Evolutionary conservation across 2,113 vertebrate species (phyloP).

Genomic region (Anolis carolinensis): DNA sequence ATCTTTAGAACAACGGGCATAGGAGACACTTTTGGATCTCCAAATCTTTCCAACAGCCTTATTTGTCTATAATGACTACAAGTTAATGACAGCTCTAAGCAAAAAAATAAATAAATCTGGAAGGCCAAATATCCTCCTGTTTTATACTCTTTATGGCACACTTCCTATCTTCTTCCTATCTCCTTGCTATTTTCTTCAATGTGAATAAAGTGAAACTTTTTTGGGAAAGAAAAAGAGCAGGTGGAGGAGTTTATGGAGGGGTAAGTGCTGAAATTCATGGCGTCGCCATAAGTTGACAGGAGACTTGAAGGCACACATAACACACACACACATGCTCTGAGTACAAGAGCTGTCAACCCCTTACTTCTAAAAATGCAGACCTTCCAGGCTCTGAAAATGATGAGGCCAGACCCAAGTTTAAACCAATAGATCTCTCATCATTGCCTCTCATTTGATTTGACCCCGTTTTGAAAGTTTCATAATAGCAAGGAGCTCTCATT

Average conservation of each 20-base stretch:
- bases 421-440: background rate
- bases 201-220: background rate
- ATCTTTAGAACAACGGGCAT: background rate
- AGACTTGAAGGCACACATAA: too few species aligned
- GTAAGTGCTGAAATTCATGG: too few species aligned
- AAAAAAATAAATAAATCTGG: background rate
- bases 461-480: conserved; percentile 30
- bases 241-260: background rate
- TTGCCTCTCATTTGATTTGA: background rate
- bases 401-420: background rate
- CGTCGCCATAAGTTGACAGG: too few species aligned
- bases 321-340: too few species aligned
- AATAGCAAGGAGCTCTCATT: background rate
- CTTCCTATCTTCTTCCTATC: too few species aligned
- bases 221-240: background rate
- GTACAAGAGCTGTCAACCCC: too few species aligned
- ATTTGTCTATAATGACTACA: background rate
- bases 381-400: background rate
- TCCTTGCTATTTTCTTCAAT: too few species aligned
- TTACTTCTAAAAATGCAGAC: background rate
- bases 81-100: background rate
- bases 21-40: background rate
- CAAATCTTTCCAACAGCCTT: too few species aligned
- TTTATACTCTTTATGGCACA: too few species aligned
- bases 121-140: too few species aligned